Base-by-base conservation (phyloP, 2,888 invertebrate species). In the Agrotis ipsilon region DNA sequence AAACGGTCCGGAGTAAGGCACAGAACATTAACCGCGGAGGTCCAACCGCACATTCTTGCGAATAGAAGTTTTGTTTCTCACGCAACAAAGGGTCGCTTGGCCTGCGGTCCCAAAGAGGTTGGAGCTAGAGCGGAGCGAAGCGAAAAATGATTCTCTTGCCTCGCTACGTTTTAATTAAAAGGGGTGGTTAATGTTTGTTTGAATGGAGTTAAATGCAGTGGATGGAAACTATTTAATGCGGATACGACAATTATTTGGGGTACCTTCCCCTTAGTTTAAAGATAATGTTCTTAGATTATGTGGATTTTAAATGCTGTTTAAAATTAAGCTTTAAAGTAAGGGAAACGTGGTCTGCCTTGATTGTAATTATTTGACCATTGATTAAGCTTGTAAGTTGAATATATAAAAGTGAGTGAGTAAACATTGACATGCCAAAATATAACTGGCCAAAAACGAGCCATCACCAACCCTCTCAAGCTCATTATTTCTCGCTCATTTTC, bases 21-120 rank as follows among this genome's bases (percentile, higher is more conserved):
- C 78, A 81, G 75, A 73, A 73, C 85, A 83, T 88, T 87, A 86
- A 82, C 70, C 82, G 61, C 73, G 86, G 45, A 54, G 73, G 73
- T 59, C 59, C 24, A 64, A 87, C 89, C 90, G 90, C 90, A 91
- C 90, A 92, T 92, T 91, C 92, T 91, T 91, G 87, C 81, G 67
- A 84, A 89, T 80, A 87, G 79, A 91, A 92, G 88, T 90, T 90
- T 88, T 85, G 83, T 87, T 91, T 89, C 86, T 83, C 92, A 91
- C 92, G 90, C 91, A 83, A 91, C 80, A 80, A 85, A 83, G 80
- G 78, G 76, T 68, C 75, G 77, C 73, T 32, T 59, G 81, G 68
- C 81, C 81, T 78, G 59, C 61, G 70, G 68, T 71, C 51, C 32
- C 46, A 4, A 51, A 46, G 63, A 62, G 75, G 77, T 62, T 9